Conservation (phyloP, 2,113 vertebrate species). For the Accipiter virgatus region DNA sequence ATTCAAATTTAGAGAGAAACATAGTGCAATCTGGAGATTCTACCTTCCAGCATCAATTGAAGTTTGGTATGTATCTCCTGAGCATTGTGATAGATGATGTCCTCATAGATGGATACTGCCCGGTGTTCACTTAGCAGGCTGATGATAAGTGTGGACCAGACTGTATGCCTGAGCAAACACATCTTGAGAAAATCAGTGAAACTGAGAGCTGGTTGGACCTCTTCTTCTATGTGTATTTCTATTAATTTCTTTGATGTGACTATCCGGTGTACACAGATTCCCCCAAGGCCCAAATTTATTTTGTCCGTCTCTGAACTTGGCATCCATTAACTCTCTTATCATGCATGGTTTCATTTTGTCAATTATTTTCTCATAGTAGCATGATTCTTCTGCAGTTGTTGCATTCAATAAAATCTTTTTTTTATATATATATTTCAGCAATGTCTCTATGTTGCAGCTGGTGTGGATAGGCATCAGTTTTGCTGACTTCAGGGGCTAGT, state of each 20-base stretch:
- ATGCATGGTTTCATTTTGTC: not conserved
- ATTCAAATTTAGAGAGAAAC: not conserved
- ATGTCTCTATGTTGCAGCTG: not conserved
- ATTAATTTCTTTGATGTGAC: not conserved
- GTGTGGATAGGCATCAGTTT: not conserved
- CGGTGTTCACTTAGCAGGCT: not conserved
- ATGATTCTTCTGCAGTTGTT: not conserved
- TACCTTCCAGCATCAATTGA: not conserved
- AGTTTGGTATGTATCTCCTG: not conserved
- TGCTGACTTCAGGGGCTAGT: not conserved
- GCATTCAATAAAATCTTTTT: not conserved
- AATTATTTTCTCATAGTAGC: not conserved
- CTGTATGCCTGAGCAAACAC: not conserved
- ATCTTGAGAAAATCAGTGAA: not conserved
- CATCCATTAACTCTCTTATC: not conserved
- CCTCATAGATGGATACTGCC: not conserved
- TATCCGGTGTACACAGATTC: not conserved
- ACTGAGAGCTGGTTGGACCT: not conserved
- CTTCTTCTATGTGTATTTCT: not conserved
- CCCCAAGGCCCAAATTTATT: not conserved
- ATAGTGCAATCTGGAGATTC: not conserved
- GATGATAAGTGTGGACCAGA: not conserved
- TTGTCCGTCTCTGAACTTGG: not conserved
- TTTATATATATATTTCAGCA: not conserved
- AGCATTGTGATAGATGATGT: fast-evolving